phyloP scores from a whole-genome alignment of 2,888 invertebrate genomes.

The Synanthedon vespiformis region DNA sequence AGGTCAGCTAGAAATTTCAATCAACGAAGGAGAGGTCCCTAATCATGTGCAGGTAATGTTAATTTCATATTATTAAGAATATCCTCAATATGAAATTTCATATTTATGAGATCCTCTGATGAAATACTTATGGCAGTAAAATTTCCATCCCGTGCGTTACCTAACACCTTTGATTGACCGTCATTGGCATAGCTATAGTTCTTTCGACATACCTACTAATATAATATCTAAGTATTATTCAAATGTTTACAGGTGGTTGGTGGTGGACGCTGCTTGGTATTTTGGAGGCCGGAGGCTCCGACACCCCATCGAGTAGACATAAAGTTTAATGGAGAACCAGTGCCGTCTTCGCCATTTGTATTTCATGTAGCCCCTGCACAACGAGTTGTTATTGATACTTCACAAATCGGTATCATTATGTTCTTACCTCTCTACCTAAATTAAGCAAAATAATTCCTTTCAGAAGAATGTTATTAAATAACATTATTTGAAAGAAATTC shows the following conservation, averaged over 20 bases:
- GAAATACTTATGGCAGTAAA: background rate
- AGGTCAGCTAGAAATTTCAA: slow-evolving; percentile 98
- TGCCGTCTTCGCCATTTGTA: slow-evolving; percentile 90
- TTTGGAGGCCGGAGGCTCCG: slow-evolving; percentile 92
- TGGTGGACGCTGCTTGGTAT: slow-evolving; percentile 93
- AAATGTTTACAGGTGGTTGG: slow-evolving; percentile 79
- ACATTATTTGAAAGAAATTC: too few relatives aligned
- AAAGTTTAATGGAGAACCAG: slow-evolving; percentile 95
- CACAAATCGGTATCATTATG: slow-evolving; percentile 49
- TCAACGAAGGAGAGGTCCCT: slow-evolving; percentile 98
- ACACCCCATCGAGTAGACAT: slow-evolving; percentile 95
- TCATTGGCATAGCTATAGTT: background rate
- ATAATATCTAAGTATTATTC: slow-evolving; percentile 1
- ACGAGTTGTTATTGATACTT: slow-evolving; percentile 55
- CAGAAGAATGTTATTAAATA: too few relatives aligned
- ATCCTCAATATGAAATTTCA: too few relatives aligned
- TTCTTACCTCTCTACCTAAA: background rate
- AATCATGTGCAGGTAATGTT: slow-evolving; percentile 87
- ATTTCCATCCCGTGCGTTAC: background rate
- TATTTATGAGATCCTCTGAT: too few relatives aligned
- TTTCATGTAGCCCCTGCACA: slow-evolving; percentile 74
- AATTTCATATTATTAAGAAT: background rate
- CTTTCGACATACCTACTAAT: background rate
- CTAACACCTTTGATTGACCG: background rate
- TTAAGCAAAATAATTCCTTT: too few relatives aligned